Base-by-base conservation (phyloP, 92 coral and sea anemone species). In the Muricea muricata region DNA sequence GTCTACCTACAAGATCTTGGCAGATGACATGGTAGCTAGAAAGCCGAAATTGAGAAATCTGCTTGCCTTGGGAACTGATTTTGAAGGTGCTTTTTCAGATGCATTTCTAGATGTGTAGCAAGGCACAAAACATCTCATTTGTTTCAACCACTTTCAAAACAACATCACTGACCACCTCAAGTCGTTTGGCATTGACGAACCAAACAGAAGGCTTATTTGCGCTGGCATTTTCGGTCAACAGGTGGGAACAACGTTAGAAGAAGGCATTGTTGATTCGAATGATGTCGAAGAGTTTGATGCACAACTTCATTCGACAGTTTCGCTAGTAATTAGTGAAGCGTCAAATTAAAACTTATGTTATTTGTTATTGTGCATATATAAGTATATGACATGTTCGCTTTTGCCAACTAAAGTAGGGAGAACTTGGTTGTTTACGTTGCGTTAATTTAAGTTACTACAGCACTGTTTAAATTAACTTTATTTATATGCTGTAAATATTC, bases 1-100 rank as follows among this genome's bases (percentile, higher is more conserved):
- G 88, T 84, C 86, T 86, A 92, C 86, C 89, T 63, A 92, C 93
- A 57, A 86, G 50, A 55, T 79, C 33, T 74, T 81, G 70, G 82
- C 78, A 17, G 78, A 89, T 30, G 73, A 74, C 25, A 89, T 89
- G 75, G 68, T 80, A 47, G 84, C 32, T 20, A 47, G 72, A 33
- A 80, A 73, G 47, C 84, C 87, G 37, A 35, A 61, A 26, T 33
- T 75, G 29, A 70, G n/a, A 14, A 75, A 86, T 34, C 80, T 89
- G 31, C 52, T 70, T 18, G 93, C 90, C 2, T 60, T 79, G 40
- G 93, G 90, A 7, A 89, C 87, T 10, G 92, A 89, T 56, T 80
- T 89, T 1, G 89, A 89, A 70, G 47, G 55, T 10, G 85, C 90
- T 11, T 25, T 76, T 24, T 76, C 78, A 26, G 68, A 82, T 39